A percentile compares a stretch with the other conserved stretches of the same genome.
Evolutionary conservation across 2,113 vertebrate species (phyloP).

Genomic region (Engraulis encrasicolus): DNA sequence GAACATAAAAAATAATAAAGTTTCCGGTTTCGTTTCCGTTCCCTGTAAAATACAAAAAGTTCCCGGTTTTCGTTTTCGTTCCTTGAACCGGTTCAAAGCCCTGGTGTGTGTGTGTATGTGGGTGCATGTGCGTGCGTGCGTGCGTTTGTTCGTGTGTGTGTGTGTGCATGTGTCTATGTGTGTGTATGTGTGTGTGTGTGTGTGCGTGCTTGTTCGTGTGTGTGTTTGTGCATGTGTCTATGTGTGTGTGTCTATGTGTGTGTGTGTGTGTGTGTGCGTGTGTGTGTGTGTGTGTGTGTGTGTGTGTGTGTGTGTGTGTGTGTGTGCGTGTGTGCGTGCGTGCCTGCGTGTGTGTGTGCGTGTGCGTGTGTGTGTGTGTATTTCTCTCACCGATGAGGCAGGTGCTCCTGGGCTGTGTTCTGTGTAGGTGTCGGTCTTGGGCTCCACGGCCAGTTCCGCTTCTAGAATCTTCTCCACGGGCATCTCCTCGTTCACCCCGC

Average conservation of each 20-base stretch:
- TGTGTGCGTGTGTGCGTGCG: not conserved
- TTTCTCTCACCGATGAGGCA: constrained; percentile 90
- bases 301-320: constrained; percentile 4
- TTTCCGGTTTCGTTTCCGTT: no score
- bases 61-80: no score
- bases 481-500: constrained; percentile 96
- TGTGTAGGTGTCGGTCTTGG: constrained; percentile 96
- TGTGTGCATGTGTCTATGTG: no score
- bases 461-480: constrained; percentile 98
- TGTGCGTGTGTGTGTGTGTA: not conserved
- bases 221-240: not conserved
- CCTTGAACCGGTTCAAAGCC: no score
- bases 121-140: no score
- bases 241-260: not conserved
- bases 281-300: not conserved
- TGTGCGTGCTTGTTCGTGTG: no score
- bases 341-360: not conserved
- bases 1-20: no score
- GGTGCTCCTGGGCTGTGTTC: constrained; percentile 87
- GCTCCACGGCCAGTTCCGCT: constrained; percentile 94
- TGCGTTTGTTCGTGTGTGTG: no score
- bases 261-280: not conserved
- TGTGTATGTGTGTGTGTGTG: no score
- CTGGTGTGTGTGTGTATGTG: no score
- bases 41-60: no score